Evolutionary conservation across 2,113 vertebrate species (phyloP).

Genomic region (Xenopus laevis): DNA sequence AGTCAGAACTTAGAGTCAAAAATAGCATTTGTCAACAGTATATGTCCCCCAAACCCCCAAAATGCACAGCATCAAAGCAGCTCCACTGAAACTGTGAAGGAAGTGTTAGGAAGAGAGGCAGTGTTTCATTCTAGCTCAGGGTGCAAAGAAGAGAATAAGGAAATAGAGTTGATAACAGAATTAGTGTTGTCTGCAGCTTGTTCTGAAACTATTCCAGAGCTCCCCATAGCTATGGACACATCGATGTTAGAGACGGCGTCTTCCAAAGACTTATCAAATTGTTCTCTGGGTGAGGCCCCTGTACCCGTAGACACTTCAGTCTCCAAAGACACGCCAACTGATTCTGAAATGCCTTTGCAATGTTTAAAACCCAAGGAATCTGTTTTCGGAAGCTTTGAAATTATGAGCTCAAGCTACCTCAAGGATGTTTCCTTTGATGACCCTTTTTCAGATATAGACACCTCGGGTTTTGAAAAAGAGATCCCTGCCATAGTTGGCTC

Average conservation of each 20-base stretch:
- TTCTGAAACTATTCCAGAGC: neutral
- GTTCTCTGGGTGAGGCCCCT: neutral
- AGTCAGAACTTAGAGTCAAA: constrained; percentile 2
- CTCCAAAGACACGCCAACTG: neutral
- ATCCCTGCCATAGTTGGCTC: constrained; percentile 41
- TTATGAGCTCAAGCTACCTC: constrained; percentile 60
- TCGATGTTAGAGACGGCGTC: neutral
- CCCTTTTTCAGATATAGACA: constrained; percentile 75
- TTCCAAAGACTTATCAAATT: neutral
- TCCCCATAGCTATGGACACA: constrained; percentile 5
- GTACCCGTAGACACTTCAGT: neutral
- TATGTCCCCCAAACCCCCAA: neutral
- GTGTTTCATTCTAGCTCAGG: neutral
- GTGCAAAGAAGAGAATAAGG: neutral
- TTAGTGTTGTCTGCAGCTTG: constrained; percentile 6
- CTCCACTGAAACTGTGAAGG: neutral
- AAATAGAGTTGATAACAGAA: constrained; percentile 11
- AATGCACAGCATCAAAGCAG: neutral
- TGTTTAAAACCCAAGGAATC: constrained; percentile 23
- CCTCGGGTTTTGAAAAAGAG: constrained; percentile 68
- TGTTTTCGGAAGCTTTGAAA: constrained; percentile 54
- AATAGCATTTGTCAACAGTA: neutral
- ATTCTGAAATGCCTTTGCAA: neutral
- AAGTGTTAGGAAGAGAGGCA: neutral
- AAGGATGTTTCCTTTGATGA: constrained; percentile 66